Conservation (phyloP, 92 coral and sea anemone species). For the Meandrina meandrites region DNA sequence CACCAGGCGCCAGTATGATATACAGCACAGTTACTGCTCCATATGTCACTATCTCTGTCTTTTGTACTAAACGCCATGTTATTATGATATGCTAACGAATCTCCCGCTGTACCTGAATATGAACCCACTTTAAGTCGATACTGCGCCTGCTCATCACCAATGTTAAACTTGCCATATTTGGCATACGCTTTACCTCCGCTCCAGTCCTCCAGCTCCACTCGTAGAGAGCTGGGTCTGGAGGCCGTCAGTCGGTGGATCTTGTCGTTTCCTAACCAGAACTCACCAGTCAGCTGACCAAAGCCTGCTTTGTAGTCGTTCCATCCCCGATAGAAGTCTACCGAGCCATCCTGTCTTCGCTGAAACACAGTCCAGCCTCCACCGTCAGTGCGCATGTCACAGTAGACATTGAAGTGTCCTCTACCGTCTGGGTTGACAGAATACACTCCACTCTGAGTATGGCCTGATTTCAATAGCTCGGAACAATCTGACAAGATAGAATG, state of each 20-base stretch:
- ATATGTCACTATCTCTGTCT: slow-evolving; percentile 26
- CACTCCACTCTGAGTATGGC: slow-evolving; percentile 51
- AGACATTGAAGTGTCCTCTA: slow-evolving; percentile 51
- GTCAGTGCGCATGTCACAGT: slow-evolving; percentile 68
- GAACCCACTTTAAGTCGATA: slow-evolving; percentile 30
- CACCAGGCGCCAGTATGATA: too few species aligned
- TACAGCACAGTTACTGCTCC: too few species aligned
- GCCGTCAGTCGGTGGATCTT: too few species aligned
- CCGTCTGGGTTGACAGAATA: slow-evolving; percentile 58
- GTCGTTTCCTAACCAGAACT: too few species aligned
- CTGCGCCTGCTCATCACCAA: slow-evolving; percentile 36
- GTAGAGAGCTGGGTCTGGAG: too few species aligned
- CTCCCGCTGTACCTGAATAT: slow-evolving; percentile 46
- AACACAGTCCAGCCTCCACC: slow-evolving; percentile 69
- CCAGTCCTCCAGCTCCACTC: too few species aligned
- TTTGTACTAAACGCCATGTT: slow-evolving; percentile 21
- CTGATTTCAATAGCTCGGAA: too few species aligned
- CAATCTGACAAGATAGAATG: too few species aligned
- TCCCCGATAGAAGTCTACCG: slow-evolving; percentile 54
- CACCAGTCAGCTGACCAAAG: slow-evolving; percentile 57
- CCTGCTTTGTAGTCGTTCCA: slow-evolving; percentile 63
- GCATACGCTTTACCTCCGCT: too few species aligned
- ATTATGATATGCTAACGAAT: slow-evolving; percentile 13
- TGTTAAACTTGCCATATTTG: slow-evolving; percentile 25
- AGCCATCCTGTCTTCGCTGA: slow-evolving; percentile 70